These are phyloP conservation scores for Drosophila greeni DNA, from an alignment of 2,888 invertebrate genomes.

Conservation along the genomic window DNA sequence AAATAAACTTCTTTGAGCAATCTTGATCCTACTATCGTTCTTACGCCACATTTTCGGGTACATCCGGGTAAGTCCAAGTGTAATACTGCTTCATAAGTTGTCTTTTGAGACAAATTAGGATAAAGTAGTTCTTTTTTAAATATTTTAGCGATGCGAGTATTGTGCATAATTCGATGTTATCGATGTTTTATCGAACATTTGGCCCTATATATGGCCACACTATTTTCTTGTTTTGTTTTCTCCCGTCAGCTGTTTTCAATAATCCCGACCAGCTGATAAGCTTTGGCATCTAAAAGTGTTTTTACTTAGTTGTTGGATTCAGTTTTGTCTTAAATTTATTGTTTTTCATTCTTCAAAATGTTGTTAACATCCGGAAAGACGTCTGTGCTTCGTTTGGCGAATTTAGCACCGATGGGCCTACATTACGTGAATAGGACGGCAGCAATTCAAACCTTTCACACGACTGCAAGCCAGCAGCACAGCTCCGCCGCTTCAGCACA, in stretches of 20 bases:
- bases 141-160: too few species aligned
- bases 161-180: too few species aligned
- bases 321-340: neutral
- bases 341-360: neutral
- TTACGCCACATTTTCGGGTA: conserved; percentile 68
- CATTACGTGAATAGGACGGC: neutral
- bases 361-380: neutral
- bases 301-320: neutral
- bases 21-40: conserved; percentile 7
- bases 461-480: neutral
- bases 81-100: conserved; percentile 60
- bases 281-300: too few species aligned
- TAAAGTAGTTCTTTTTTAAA: too few species aligned
- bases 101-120: too few species aligned
- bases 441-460: neutral
- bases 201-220: too few species aligned
- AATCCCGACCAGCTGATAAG: conserved; percentile 12
- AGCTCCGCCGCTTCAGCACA: neutral
- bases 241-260: neutral
- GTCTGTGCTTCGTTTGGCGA: neutral
- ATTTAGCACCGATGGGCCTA: neutral
- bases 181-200: too few species aligned
- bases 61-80: conserved; percentile 69
- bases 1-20: rapidly evolving
- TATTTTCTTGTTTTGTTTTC: neutral